A percentile compares a stretch with the other conserved stretches of the same genome.
Conservation (phyloP, 2,113 vertebrate species). For the Callipepla squamata region DNA sequence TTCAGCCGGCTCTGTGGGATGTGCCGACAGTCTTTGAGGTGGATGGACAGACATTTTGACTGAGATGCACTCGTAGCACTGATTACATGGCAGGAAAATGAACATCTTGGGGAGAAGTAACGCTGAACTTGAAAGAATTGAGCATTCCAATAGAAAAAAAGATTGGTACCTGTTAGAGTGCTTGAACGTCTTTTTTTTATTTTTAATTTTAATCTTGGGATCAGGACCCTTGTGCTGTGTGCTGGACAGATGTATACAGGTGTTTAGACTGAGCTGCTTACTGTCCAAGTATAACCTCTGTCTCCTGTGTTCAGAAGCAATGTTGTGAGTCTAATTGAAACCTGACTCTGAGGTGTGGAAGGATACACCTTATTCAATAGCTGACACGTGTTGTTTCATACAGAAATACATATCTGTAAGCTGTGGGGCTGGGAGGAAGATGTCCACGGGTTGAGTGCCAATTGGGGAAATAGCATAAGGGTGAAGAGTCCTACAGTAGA, state of each 20-base stretch:
- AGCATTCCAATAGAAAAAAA: not conserved
- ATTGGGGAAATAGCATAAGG: not conserved
- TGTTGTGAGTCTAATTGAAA: not conserved
- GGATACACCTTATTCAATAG: not conserved
- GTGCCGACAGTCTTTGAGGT: not conserved
- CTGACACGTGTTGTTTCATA: not conserved
- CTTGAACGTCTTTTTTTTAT: not conserved
- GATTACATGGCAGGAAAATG: not conserved
- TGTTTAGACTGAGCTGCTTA: not conserved
- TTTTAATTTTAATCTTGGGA: too few relatives aligned
- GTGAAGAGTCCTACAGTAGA: not conserved
- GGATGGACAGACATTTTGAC: not conserved
- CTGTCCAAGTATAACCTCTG: not conserved
- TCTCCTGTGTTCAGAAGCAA: not conserved
- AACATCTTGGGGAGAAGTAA: not conserved
- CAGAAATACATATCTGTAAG: not conserved
- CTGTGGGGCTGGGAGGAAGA: not conserved
- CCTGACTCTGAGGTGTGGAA: not conserved
- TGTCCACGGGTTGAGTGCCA: slow-evolving; percentile 16
- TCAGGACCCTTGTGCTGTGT: not conserved
- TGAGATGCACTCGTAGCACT: accelerated
- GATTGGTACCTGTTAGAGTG: not conserved
- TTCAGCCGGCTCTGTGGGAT: not conserved
- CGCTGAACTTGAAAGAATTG: not conserved
- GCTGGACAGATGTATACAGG: not conserved